phyloP scores from a whole-genome alignment of 1,140 invertebrate species.

The Hesperophylax magnus region DNA sequence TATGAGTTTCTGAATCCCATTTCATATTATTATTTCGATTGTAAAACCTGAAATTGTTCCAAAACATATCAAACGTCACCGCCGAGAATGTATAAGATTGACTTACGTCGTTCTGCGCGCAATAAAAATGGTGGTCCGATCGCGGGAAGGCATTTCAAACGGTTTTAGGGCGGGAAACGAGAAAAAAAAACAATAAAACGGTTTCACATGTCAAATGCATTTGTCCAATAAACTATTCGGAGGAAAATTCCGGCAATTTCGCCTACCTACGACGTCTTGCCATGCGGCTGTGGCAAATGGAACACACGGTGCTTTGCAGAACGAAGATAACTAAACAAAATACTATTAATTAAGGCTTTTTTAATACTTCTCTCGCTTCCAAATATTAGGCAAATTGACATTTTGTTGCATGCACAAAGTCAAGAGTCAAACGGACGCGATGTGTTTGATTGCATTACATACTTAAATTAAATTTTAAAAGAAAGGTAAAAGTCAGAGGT shows the following conservation, averaged over 20 bases:
- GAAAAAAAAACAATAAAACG: slow-evolving; percentile 39
- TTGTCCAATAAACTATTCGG: slow-evolving; percentile 41
- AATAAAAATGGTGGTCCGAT: slow-evolving; percentile 18
- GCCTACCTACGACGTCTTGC: slow-evolving; percentile 7
- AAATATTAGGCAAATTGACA: too few relatives aligned
- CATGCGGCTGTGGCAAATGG: slow-evolving; percentile 5
- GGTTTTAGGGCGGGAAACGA: slow-evolving; percentile 23
- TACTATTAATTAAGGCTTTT: too few relatives aligned
- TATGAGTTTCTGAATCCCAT: not conserved
- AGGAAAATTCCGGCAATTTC: slow-evolving; percentile 29
- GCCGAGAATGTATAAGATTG: slow-evolving; percentile 29
- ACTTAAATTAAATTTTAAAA: too few relatives aligned
- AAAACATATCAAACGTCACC: slow-evolving; percentile 1
- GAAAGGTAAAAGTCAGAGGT: too few relatives aligned
- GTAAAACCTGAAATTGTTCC: slow-evolving; percentile 1
- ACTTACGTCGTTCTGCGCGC: not conserved
- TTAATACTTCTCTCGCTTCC: too few relatives aligned
- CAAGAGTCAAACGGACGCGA: too few relatives aligned
- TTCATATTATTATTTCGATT: slow-evolving; percentile 4
- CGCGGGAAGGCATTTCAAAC: slow-evolving; percentile 18
- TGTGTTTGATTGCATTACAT: too few relatives aligned
- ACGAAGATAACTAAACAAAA: too few relatives aligned
- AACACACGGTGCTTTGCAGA: not conserved
- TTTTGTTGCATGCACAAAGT: too few relatives aligned
- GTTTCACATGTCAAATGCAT: slow-evolving; percentile 42